phyloP scores from a whole-genome alignment of 2,797 vertebrate genomes.

The Hozukius guyotensis region DNA sequence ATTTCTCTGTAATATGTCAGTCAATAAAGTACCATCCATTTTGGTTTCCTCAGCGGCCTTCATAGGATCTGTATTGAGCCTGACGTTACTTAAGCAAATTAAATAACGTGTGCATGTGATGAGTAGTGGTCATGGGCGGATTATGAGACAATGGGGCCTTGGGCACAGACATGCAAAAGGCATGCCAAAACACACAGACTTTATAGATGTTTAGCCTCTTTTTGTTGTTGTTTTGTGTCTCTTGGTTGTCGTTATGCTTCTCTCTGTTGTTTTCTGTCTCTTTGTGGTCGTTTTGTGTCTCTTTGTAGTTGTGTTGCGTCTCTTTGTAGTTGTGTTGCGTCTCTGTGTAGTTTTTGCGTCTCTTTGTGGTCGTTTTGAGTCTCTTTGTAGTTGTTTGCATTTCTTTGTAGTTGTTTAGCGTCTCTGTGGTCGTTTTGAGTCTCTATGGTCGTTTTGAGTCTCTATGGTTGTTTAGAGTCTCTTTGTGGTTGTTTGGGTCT shows the following conservation, averaged over 20 bases:
- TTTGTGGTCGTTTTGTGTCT: too few relatives aligned
- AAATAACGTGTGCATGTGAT: not conserved
- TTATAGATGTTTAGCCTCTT: not conserved
- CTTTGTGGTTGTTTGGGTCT: too few relatives aligned
- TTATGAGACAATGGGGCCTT: too few relatives aligned
- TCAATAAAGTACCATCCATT: not conserved
- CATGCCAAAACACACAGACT: not conserved
- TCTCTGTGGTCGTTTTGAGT: too few relatives aligned
- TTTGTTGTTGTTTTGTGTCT: too few relatives aligned
- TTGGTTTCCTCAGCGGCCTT: not conserved
- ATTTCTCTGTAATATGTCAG: not conserved
- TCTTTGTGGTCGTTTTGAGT: too few relatives aligned
- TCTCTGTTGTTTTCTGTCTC: not conserved
- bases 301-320: too few relatives aligned
- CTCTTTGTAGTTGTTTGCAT: too few relatives aligned
- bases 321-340: too few relatives aligned
- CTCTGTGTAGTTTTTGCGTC: too few relatives aligned
- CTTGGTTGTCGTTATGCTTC: not conserved
- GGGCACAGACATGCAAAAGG: not conserved
- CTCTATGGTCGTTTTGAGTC: not conserved
- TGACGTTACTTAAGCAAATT: not conserved
- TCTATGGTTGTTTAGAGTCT: not conserved
- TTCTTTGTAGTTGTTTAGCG: too few relatives aligned
- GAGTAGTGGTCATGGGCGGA: too few relatives aligned
- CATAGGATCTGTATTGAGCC: not conserved